Conservation (phyloP, 2,888 invertebrate species). For the Trypoxylon attenuatum region DNA sequence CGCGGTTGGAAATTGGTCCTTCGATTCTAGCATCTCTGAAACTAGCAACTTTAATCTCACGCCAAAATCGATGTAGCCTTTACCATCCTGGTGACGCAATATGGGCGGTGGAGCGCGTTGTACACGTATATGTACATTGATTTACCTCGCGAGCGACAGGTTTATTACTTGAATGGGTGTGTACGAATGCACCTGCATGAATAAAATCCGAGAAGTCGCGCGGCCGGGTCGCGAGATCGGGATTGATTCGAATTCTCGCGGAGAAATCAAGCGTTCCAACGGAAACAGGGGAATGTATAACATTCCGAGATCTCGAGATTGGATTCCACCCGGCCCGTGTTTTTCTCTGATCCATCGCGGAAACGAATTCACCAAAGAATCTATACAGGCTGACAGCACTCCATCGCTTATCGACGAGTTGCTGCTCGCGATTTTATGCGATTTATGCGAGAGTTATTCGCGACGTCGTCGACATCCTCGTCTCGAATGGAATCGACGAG, state of each 20-base stretch:
- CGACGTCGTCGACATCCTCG: too few relatives aligned
- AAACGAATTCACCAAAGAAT: slow-evolving; percentile 41
- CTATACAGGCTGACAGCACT: slow-evolving; percentile 8
- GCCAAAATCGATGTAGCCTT: slow-evolving; percentile 54
- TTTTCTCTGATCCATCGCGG: slow-evolving; percentile 34
- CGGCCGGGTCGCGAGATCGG: slow-evolving; percentile 34
- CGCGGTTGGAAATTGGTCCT: slow-evolving; percentile 50
- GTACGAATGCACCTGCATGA: slow-evolving; percentile 56
- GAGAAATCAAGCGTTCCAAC: slow-evolving; percentile 48
- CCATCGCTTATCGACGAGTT: slow-evolving; percentile 21
- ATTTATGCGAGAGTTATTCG: too few relatives aligned
- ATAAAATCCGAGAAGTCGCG: slow-evolving; percentile 48
- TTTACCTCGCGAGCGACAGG: slow-evolving; percentile 55
- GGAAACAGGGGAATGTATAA: slow-evolving; percentile 51
- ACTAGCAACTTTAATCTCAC: slow-evolving; percentile 55
- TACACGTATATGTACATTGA: too few relatives aligned
- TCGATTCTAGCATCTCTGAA: slow-evolving; percentile 45
- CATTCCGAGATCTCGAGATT: slow-evolving; percentile 48
- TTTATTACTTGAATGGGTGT: slow-evolving; percentile 51
- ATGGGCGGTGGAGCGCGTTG: slow-evolving; percentile 10
- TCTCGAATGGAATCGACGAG: too few relatives aligned
- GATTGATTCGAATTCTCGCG: slow-evolving; percentile 53
- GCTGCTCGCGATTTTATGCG: neutral
- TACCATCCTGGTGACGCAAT: slow-evolving; percentile 20
- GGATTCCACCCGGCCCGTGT: slow-evolving; percentile 29